phyloP scores from a whole-genome alignment of 2,888 invertebrate species.

The Pocota personata region DNA sequence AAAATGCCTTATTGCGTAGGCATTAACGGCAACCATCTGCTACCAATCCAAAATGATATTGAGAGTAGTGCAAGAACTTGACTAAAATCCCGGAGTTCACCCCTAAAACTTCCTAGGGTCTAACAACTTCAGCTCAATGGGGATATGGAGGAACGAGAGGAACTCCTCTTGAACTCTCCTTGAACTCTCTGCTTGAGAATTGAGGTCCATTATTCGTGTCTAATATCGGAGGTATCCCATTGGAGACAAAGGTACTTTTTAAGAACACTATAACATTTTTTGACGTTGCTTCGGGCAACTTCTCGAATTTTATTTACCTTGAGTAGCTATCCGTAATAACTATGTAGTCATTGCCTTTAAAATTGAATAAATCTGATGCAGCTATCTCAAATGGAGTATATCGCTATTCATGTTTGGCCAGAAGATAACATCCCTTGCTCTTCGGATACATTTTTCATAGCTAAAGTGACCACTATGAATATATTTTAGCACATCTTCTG shows the following conservation, averaged over 20 bases:
- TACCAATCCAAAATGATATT: too few species aligned
- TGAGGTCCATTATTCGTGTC: constrained; percentile 74
- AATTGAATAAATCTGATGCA: constrained; percentile 30
- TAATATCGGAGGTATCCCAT: constrained; percentile 65
- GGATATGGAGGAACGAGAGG: too few species aligned
- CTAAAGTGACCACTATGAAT: constrained; percentile 26
- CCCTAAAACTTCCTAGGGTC: too few species aligned
- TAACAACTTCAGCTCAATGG: too few species aligned
- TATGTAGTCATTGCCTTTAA: constrained; percentile 13
- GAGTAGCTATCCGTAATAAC: constrained; percentile 31
- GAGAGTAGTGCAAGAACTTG: too few species aligned
- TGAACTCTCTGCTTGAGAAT: constrained; percentile 67
- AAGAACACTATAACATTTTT: constrained; percentile 18
- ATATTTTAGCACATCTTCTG: neutral
- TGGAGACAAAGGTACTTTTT: neutral
- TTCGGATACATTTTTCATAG: constrained; percentile 14
- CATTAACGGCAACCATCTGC: too few species aligned
- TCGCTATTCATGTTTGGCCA: constrained; percentile 19
- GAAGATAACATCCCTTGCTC: neutral
- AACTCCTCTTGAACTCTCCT: constrained; percentile 61
- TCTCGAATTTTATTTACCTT: constrained; percentile 23
- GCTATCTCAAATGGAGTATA: constrained; percentile 14
- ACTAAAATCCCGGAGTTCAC: too few species aligned
- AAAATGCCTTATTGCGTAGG: too few species aligned
- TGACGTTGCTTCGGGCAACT: neutral